Evolutionary conservation across 92 coral and sea anemone genomes (phyloP).

Genomic region (Epizoanthus illoricatus): DNA sequence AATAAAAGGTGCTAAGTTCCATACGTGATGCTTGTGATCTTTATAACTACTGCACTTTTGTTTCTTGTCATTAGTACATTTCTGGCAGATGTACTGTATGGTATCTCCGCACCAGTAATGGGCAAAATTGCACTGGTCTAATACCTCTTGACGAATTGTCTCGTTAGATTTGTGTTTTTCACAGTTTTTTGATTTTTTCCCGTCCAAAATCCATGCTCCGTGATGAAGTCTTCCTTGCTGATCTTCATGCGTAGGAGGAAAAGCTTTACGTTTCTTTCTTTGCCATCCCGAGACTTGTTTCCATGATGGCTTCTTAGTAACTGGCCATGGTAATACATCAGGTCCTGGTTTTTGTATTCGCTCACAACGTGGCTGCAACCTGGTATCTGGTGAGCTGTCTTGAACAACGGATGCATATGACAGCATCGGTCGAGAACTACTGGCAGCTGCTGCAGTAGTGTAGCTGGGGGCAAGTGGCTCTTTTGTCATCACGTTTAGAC

Average conservation of each 20-base stretch:
- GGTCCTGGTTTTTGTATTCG: not conserved
- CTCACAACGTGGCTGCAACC: not conserved
- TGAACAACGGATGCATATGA: constrained; percentile 9
- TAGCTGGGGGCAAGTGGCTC: not conserved
- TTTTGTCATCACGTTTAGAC: no score
- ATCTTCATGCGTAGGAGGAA: constrained; percentile 34
- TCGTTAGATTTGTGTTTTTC: not conserved
- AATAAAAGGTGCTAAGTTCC: constrained; percentile 13
- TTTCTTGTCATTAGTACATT: constrained; percentile 13
- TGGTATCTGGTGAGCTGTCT: not conserved
- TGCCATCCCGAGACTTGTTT: constrained; percentile 18
- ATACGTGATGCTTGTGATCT: constrained; percentile 17
- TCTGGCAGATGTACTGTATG: constrained; percentile 15
- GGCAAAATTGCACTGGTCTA: constrained; percentile 32
- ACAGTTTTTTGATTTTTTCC: constrained; percentile 52
- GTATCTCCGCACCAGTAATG: constrained; percentile 40
- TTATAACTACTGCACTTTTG: constrained; percentile 5
- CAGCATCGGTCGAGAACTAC: not conserved
- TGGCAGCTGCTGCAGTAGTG: not conserved
- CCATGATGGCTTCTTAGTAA: not conserved
- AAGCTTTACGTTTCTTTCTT: constrained; percentile 16
- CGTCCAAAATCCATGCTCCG: constrained; percentile 48
- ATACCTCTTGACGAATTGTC: not conserved
- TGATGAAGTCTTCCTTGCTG: constrained; percentile 51
- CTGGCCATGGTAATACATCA: not conserved